Conservation (phyloP, 35 echinoderm and acorn worm genomes). For the Eucidaris tribuloides region DNA sequence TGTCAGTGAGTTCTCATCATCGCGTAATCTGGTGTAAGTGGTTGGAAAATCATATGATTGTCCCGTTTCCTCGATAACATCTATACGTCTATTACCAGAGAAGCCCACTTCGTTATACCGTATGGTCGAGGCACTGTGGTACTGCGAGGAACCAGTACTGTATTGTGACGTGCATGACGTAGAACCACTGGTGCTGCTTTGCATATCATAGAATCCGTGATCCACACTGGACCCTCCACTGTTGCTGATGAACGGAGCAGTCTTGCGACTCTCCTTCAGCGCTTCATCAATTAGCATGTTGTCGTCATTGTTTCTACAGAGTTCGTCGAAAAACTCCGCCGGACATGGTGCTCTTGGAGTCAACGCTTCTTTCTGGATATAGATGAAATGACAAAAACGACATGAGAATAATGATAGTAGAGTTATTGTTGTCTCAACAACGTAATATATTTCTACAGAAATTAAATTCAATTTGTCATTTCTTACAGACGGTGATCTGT, state of each 20-base stretch:
- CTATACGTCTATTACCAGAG: neutral
- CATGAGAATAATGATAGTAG: too few species aligned
- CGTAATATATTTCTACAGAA: too few species aligned
- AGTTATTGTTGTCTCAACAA: too few species aligned
- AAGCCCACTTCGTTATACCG: neutral
- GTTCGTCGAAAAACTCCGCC: neutral
- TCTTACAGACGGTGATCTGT: too few species aligned
- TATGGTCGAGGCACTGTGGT: neutral
- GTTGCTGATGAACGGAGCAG: neutral
- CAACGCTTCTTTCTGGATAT: slow-evolving; percentile 6
- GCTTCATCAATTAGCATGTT: neutral
- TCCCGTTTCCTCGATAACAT: neutral
- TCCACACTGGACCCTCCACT: slow-evolving; percentile 15
- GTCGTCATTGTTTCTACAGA: neutral
- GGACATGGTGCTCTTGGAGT: neutral
- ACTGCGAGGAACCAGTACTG: neutral
- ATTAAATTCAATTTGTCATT: too few species aligned
- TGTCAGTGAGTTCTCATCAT: neutral
- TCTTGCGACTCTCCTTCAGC: neutral
- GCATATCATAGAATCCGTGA: slow-evolving; percentile 25
- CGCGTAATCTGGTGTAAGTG: neutral
- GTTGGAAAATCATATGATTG: too few species aligned
- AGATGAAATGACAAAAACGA: neutral
- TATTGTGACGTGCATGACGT: neutral
- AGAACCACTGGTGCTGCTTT: neutral